These are phyloP conservation scores for Poecilia picta DNA, from an alignment of 2,797 vertebrate species.

Conservation along the genomic window DNA sequence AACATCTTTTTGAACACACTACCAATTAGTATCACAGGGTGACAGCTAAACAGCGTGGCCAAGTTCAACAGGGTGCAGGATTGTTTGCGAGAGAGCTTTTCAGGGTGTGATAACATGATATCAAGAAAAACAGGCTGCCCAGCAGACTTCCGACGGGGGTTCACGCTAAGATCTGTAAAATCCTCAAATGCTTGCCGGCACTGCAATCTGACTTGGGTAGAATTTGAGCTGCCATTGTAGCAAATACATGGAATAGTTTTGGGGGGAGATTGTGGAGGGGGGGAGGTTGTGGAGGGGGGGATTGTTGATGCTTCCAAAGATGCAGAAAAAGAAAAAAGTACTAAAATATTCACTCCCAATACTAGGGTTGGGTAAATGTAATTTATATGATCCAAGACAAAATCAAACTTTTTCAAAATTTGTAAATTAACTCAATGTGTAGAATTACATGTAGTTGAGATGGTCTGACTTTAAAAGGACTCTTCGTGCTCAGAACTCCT, in stretches of 20 bases:
- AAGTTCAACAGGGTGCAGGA: constrained; percentile 24
- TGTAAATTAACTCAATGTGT: neutral
- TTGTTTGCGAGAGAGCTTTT: constrained; percentile 31
- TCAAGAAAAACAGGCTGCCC: constrained; percentile 32
- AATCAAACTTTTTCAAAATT: neutral
- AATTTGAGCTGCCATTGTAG: constrained; percentile 11
- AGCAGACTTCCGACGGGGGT: constrained; percentile 25
- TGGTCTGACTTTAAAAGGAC: neutral
- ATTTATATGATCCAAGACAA: neutral
- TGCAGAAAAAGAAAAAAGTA: constrained; percentile 3
- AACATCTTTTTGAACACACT: constrained; percentile 59
- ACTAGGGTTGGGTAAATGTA: neutral
- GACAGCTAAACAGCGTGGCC: constrained; percentile 41
- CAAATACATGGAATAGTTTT: constrained; percentile 12
- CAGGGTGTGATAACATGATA: constrained; percentile 37
- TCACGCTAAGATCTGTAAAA: constrained; percentile 27
- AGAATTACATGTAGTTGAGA: neutral
- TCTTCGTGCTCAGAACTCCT: neutral
- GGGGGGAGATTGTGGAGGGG: too few species aligned
- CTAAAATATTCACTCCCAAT: neutral
- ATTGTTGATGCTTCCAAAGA: constrained; percentile 35
- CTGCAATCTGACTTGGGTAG: neutral
- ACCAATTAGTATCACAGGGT: constrained; percentile 42
- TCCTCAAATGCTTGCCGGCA: constrained; percentile 15
- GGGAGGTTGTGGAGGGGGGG: too few species aligned